Conservation (phyloP, 2,113 vertebrate species). For the Phalacrocorax pelagicus region DNA sequence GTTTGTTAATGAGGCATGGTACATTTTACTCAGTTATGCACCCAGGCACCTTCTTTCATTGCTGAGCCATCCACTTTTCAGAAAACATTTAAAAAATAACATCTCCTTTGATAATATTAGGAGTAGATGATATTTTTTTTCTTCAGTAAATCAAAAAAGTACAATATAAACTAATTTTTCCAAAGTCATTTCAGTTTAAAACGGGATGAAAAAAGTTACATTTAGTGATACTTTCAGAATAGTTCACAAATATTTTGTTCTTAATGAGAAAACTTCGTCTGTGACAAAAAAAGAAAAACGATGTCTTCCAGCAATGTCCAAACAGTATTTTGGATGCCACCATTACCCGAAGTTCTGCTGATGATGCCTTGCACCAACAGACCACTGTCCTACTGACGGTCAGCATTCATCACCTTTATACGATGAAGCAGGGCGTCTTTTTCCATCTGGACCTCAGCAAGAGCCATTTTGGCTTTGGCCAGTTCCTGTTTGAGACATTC, state of each 20-base stretch:
- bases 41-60: background rate
- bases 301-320: background rate
- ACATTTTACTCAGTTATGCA: background rate
- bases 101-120: conserved; percentile 57
- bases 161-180: conserved; percentile 44
- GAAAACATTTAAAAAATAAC: conserved; percentile 40
- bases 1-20: conserved; percentile 3
- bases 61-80: background rate
- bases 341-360: background rate
- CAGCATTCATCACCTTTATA: conserved; percentile 81
- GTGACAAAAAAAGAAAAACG: background rate
- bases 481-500: conserved; percentile 93
- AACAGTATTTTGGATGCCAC: conserved; percentile 1
- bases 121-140: conserved; percentile 43
- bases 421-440: conserved; percentile 89
- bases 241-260: conserved; percentile 44
- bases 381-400: conserved; percentile 44
- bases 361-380: background rate
- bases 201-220: conserved; percentile 28
- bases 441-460: conserved; percentile 93
- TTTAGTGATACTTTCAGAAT: conserved; percentile 12
- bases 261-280: background rate
- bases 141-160: conserved; percentile 51
- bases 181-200: conserved; percentile 43
- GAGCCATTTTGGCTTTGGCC: conserved; percentile 91